These are phyloP conservation scores for Eueremaeus valkanovi DNA, from an alignment of 2,888 invertebrate genomes.

Conservation along the genomic window DNA sequence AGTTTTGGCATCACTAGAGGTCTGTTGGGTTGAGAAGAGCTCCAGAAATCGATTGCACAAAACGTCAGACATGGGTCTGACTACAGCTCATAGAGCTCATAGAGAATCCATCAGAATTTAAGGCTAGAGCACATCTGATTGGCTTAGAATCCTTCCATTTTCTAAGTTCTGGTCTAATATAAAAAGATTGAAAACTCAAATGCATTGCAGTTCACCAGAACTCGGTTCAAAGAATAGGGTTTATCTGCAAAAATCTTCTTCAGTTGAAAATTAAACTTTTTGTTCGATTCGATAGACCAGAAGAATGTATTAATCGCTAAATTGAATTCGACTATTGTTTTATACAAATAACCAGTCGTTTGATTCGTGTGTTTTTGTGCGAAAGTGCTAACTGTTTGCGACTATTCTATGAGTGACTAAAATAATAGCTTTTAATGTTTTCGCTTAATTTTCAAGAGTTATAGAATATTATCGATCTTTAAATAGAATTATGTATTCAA, in stretches of 20 bases:
- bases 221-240: not conserved
- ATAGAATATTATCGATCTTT: not conserved
- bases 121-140: constrained; percentile 11
- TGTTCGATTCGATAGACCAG: not conserved
- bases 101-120: constrained; percentile 15
- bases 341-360: not conserved
- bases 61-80: not conserved
- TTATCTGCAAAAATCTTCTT: not conserved
- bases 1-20: constrained; percentile 13
- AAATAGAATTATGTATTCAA: not conserved
- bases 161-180: constrained; percentile 2
- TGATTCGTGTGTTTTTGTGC: not conserved
- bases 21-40: not conserved
- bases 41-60: not conserved
- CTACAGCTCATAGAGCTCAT: not conserved
- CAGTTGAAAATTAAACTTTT: not conserved
- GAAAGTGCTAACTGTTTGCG: not conserved
- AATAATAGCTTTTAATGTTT: not conserved
- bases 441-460: not conserved
- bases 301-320: not conserved
- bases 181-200: constrained; percentile 23
- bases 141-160: constrained; percentile 21
- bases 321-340: not conserved
- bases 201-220: not conserved
- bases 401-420: not conserved